Evolutionary conservation across 2,888 invertebrate genomes (phyloP).

Genomic region (Panzeria rudis): DNA sequence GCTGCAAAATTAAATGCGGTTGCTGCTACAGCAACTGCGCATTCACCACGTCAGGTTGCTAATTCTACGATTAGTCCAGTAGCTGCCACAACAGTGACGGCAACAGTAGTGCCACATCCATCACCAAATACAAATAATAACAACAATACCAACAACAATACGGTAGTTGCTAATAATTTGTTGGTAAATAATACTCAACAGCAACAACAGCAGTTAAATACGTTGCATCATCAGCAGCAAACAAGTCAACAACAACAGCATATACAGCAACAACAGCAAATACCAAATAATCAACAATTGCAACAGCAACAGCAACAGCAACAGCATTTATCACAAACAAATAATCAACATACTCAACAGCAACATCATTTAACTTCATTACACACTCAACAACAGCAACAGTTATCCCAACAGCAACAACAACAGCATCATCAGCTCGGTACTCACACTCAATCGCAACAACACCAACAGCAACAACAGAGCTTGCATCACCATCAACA

Average conservation of each 20-base stretch:
- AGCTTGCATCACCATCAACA: constrained; percentile 76
- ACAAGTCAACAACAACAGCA: constrained; percentile 73
- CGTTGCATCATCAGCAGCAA: constrained; percentile 68
- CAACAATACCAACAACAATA: constrained; percentile 69
- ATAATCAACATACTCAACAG: constrained; percentile 75
- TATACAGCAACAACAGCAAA: constrained; percentile 74
- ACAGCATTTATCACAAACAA: constrained; percentile 72
- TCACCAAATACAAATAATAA: constrained; percentile 81
- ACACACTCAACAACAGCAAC: constrained; percentile 75
- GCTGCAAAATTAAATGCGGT: constrained; percentile 82
- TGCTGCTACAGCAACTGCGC: constrained; percentile 78
- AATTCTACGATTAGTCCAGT: constrained; percentile 79
- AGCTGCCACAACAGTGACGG: constrained; percentile 77
- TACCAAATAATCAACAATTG: constrained; percentile 73
- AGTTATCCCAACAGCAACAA: constrained; percentile 74
- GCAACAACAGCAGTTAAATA: constrained; percentile 69
- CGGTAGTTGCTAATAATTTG: constrained; percentile 58
- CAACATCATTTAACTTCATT: constrained; percentile 73
- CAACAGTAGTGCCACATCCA: constrained; percentile 81
- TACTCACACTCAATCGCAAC: constrained; percentile 77
- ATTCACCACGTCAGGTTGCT: constrained; percentile 77
- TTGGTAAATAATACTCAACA: constrained; percentile 59
- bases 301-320: constrained; percentile 75
- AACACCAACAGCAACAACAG: constrained; percentile 76
- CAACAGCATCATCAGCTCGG: constrained; percentile 76